These are phyloP conservation scores for Suillia variegata DNA, from an alignment of 2,888 invertebrate species.

Conservation along the genomic window DNA sequence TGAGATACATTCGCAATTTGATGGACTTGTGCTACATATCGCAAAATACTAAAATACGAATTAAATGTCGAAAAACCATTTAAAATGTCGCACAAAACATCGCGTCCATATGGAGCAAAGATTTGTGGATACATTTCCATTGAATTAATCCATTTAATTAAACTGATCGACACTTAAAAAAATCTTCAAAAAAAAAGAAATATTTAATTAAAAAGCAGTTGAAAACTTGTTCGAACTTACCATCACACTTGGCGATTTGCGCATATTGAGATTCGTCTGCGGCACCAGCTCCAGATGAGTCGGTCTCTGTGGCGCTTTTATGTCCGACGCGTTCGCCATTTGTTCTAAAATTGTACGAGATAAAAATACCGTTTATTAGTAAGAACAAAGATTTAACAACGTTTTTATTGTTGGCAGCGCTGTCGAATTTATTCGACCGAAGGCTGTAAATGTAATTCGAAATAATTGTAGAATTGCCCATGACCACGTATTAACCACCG, in stretches of 20 bases:
- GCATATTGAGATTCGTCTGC: slow-evolving; percentile 50
- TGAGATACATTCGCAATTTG: neutral
- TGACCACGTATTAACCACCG: neutral
- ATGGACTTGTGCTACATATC: too few relatives aligned
- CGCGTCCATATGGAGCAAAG: too few relatives aligned
- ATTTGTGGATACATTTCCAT: too few relatives aligned
- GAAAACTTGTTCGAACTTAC: slow-evolving; percentile 42
- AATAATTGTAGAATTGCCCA: neutral
- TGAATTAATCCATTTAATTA: too few relatives aligned
- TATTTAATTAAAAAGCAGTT: too few relatives aligned
- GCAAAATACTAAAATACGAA: too few relatives aligned
- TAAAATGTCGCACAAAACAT: too few relatives aligned
- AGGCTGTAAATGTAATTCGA: too few relatives aligned
- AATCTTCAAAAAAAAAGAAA: too few relatives aligned
- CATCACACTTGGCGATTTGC: slow-evolving; percentile 50
- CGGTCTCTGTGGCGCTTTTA: slow-evolving; percentile 58
- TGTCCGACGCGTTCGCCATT: slow-evolving; percentile 51
- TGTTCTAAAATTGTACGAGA: slow-evolving; percentile 52
- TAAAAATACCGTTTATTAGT: slow-evolving; percentile 7
- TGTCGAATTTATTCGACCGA: slow-evolving; percentile 26
- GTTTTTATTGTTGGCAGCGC: slow-evolving; percentile 3
- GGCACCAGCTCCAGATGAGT: slow-evolving; percentile 60
- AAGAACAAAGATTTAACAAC: neutral
- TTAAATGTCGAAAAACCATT: too few relatives aligned
- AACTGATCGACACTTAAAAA: too few relatives aligned